Evolutionary conservation across 2,888 invertebrate species (phyloP).

Genomic region (Trilocha varians): DNA sequence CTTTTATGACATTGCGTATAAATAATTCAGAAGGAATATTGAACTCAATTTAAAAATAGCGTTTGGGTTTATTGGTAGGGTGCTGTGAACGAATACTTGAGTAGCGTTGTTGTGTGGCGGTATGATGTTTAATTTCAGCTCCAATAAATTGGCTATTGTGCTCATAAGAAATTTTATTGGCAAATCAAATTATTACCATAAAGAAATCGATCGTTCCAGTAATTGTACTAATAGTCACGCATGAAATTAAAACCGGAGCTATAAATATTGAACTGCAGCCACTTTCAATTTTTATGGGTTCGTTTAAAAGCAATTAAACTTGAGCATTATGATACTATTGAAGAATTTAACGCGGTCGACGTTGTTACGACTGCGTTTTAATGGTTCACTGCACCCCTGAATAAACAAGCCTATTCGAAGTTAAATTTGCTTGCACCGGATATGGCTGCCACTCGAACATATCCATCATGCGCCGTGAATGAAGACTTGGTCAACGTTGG

Average conservation of each 20-base stretch:
- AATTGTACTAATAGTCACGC: slow-evolving; percentile 46
- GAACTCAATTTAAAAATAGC: not conserved
- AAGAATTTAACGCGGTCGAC: slow-evolving; percentile 65
- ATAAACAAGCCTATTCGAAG: slow-evolving; percentile 65
- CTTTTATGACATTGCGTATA: slow-evolving; percentile 14
- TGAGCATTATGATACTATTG: slow-evolving; percentile 67
- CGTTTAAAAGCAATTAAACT: slow-evolving; percentile 67
- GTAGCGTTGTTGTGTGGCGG: no score
- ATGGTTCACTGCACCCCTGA: slow-evolving; percentile 71
- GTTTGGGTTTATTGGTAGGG: no score
- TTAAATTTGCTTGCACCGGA: slow-evolving; percentile 70
- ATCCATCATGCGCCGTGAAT: slow-evolving; percentile 54
- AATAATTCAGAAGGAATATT: no score
- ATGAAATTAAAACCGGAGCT: slow-evolving; percentile 42
- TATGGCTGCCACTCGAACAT: slow-evolving; percentile 63
- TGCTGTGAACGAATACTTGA: no score
- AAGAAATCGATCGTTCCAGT: slow-evolving; percentile 10
- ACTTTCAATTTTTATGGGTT: slow-evolving; percentile 60
- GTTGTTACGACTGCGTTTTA: slow-evolving; percentile 60
- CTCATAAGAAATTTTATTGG: no score
- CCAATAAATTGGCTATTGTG: no score
- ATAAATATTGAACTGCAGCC: slow-evolving; percentile 54
- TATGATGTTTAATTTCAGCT: no score
- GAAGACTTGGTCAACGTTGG: slow-evolving; percentile 40
- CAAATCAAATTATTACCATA: not conserved